Evolutionary conservation across 2,797 vertebrate genomes (phyloP).

Genomic region (Adrianichthys oophorus): DNA sequence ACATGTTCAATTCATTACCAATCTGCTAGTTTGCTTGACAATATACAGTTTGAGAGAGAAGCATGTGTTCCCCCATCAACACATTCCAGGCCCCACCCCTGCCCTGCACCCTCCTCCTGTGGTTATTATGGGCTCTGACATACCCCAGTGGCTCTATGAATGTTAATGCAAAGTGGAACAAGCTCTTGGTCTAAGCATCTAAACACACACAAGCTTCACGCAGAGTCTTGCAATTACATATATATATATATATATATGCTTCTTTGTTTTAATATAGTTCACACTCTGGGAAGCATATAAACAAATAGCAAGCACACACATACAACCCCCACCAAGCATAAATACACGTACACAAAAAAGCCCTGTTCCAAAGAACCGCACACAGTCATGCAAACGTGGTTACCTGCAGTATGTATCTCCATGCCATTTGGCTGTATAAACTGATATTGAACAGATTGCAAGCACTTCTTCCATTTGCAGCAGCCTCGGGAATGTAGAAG

Average conservation of each 20-base stretch:
- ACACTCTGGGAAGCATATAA: constrained; percentile 29
- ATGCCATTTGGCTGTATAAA: constrained; percentile 36
- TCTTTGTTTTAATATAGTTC: constrained; percentile 17
- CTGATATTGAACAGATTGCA: constrained; percentile 50
- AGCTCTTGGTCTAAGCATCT: constrained; percentile 39
- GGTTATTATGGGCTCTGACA: constrained; percentile 77
- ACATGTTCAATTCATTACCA: too few relatives aligned
- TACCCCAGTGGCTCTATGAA: constrained; percentile 79
- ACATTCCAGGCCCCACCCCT: constrained; percentile 43
- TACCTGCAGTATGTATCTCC: constrained; percentile 26
- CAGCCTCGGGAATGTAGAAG: constrained; percentile 17
- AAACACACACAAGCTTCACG: constrained; percentile 17
- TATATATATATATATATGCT: constrained; percentile 8
- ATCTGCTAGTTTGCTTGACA: too few relatives aligned
- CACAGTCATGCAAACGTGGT: constrained; percentile 15
- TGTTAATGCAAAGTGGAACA: constrained; percentile 77
- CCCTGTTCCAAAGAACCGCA: constrained; percentile 6
- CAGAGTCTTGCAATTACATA: constrained; percentile 46
- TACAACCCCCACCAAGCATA: not conserved
- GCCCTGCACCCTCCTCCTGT: constrained; percentile 61
- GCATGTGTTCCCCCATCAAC: too few relatives aligned
- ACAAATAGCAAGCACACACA: constrained; percentile 18
- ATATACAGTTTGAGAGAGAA: too few relatives aligned
- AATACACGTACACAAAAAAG: constrained; percentile 10
- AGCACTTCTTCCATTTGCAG: constrained; percentile 32